Conservation (phyloP, 2,113 vertebrate species). For the Prunella fulvescens region DNA sequence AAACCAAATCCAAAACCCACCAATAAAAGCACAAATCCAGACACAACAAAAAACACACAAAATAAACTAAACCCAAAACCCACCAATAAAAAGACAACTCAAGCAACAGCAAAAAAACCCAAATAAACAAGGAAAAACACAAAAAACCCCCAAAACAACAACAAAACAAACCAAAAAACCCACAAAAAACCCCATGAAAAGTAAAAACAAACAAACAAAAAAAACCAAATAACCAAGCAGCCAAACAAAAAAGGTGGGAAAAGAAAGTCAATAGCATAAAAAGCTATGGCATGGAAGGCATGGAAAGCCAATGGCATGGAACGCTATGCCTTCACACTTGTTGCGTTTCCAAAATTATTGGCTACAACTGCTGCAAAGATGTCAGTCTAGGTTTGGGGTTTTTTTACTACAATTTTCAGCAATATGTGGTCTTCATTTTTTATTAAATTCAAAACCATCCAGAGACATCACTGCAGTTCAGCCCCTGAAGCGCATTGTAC, state of each 20-base stretch:
- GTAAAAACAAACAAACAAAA: not conserved
- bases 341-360: not conserved
- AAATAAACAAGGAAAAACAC: not conserved
- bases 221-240: not conserved
- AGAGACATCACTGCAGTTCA: not conserved
- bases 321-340: not conserved
- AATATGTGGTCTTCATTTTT: not conserved
- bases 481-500: not conserved
- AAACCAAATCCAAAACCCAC: not conserved
- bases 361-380: not conserved
- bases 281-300: too few species aligned
- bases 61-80: not conserved
- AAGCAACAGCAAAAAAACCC: not conserved
- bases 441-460: not conserved
- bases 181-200: too few species aligned
- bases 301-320: not conserved
- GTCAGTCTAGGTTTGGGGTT: rapidly evolving
- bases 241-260: rapidly evolving
- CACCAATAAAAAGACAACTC: not conserved
- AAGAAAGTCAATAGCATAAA: not conserved
- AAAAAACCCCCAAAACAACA: too few species aligned
- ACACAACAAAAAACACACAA: not conserved
- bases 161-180: too few species aligned
- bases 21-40: not conserved
- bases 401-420: not conserved